Evolutionary conservation across 2,797 vertebrate species (phyloP).

Genomic region (Peromyscus eremicus): DNA sequence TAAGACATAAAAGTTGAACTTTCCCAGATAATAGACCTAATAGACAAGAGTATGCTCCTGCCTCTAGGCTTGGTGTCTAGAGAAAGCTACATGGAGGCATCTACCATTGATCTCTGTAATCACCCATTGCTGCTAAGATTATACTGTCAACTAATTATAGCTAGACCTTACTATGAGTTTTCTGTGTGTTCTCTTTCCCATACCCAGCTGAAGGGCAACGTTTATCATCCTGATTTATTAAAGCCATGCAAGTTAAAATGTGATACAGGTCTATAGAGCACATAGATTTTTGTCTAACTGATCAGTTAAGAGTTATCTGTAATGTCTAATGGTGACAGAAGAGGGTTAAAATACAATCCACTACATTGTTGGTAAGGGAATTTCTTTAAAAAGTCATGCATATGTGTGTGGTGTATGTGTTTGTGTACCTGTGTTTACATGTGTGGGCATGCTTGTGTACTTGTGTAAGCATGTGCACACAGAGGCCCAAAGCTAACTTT

Average conservation of each 20-base stretch:
- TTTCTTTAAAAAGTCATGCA: background rate
- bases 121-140: background rate
- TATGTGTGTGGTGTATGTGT: background rate
- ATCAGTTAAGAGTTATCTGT: slow-evolving; percentile 39
- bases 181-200: slow-evolving; percentile 5
- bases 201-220: background rate
- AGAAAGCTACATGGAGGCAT: background rate
- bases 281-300: slow-evolving; percentile 40
- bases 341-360: background rate
- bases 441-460: background rate
- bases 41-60: background rate
- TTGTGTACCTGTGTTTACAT: background rate
- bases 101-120: background rate
- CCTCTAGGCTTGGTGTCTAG: background rate
- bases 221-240: slow-evolving; percentile 56
- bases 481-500: background rate
- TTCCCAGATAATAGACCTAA: background rate
- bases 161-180: background rate
- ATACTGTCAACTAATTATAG: background rate
- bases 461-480: background rate
- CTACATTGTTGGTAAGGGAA: background rate
- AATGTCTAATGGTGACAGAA: background rate
- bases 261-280: background rate
- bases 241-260: slow-evolving; percentile 61
- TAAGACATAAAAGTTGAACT: background rate